Evolutionary conservation across 2,888 invertebrate species (phyloP).

Genomic region (Nephrotoma appendiculata): DNA sequence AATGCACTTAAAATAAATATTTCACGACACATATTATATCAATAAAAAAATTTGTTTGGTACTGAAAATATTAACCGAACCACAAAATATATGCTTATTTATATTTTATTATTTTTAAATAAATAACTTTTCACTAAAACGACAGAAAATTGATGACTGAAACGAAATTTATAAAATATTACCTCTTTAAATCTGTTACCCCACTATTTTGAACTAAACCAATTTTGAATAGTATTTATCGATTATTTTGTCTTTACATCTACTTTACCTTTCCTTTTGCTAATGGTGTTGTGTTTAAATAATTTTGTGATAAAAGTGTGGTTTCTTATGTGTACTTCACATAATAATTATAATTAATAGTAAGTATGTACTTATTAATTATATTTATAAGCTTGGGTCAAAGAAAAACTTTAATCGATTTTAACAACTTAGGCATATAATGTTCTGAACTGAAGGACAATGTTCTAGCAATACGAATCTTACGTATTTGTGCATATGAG

Average conservation of each 20-base stretch:
- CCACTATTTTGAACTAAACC: neutral
- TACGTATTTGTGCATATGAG: no score
- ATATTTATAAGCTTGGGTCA: no score
- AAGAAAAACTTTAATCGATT: no score
- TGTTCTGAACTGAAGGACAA: no score
- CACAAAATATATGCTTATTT: neutral
- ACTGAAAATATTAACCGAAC: neutral
- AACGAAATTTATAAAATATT: neutral
- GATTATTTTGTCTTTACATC: neutral
- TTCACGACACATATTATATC: neutral
- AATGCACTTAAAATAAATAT: conserved; percentile 22
- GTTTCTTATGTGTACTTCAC: neutral
- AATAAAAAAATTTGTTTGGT: neutral
- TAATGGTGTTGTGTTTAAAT: neutral
- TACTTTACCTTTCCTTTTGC: neutral
- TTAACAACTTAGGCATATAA: no score
- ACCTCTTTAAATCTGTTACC: neutral
- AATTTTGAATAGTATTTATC: neutral
- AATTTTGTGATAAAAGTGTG: neutral
- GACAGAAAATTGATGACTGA: neutral
- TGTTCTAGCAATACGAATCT: no score
- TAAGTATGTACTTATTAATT: no score
- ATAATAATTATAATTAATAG: neutral
- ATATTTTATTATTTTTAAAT: neutral
- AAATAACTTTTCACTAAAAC: neutral